Evolutionary conservation across 2,113 vertebrate genomes (phyloP), one percentile per base, ranked within the genome.

Genomic region (Sprattus sprattus): DNA sequence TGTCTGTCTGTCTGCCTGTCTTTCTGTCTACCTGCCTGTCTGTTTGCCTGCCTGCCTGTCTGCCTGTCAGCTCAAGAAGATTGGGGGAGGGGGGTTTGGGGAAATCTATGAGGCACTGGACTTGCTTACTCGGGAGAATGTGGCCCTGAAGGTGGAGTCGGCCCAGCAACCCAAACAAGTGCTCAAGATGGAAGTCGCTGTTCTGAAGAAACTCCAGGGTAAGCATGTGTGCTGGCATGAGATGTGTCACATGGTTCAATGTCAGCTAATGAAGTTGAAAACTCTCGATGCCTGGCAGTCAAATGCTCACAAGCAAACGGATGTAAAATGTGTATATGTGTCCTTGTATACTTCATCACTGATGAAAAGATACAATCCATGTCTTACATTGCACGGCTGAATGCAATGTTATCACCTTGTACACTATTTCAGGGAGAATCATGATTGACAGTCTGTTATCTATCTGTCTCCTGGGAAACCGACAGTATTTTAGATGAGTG

Each of bases 111-210:
- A 99, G 92, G 98, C 98, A 0, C 95, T 97, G 94, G 98, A 99
- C 92, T 93, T 99, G 88, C 94, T 99, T 94, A 98, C 97, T 13
- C 94, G 97, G 88, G 98, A 99, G 94, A 99, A 98, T 5, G 97
- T 99, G 93, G 98, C 98, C 82, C 95, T 99, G 92, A 99, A 99
- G 92, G 98, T 99, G 91, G 98, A 99, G 91, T 99, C 98, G 6
- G 98, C 98, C 81, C 98, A 98, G 94, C 98, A 99, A 87, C 98
- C 98, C 88, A 99, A 99, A 89, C 98, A 99, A 91, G 98, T 99
- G 86, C 97, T 99, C 89, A 99, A 99, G 95, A 99, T 99, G 98
- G 98, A 99, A 93, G 98, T 99, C 91, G 98, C 98, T 0, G 98
- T 99, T 80, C 94, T 99, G 87, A 99, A 99, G 93, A 99, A 99